Evolutionary conservation across 2,797 vertebrate species (phyloP).

Genomic region (Chelon labrosus): DNA sequence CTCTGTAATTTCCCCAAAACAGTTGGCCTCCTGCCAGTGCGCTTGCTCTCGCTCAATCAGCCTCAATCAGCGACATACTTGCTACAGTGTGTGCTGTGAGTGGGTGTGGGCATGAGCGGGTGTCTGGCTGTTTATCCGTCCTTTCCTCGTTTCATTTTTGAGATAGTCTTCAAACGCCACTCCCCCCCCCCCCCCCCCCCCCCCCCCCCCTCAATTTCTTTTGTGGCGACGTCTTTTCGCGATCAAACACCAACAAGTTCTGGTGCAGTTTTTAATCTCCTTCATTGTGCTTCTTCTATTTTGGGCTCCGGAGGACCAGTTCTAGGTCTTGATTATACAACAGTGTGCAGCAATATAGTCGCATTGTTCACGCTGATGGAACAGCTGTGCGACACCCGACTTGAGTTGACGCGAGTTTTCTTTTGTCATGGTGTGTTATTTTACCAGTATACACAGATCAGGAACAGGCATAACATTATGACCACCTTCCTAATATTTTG

Average conservation of each 20-base stretch:
- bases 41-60: constrained; percentile 66
- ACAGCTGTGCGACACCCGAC: neutral
- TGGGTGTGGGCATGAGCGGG: constrained; percentile 14
- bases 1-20: constrained; percentile 64
- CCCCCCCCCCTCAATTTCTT: constrained; percentile 3
- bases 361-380: neutral
- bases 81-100: constrained; percentile 31
- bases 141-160: constrained; percentile 45
- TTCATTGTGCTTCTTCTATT: constrained; percentile 46
- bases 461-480: no score
- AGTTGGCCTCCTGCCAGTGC: constrained; percentile 66
- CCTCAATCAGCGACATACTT: constrained; percentile 70
- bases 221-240: constrained; percentile 32
- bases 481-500: no score
- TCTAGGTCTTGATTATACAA: constrained; percentile 19
- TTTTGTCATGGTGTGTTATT: neutral
- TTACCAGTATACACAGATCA: neutral
- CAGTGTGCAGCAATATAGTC: neutral
- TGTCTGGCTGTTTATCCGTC: constrained; percentile 15
- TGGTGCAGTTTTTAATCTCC: constrained; percentile 32
- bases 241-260: constrained; percentile 45
- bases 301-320: constrained; percentile 25
- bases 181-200: neutral
- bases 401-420: neutral
- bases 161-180: constrained; percentile 45